phyloP scores from a whole-genome alignment of 2,797 vertebrate species.

The Miichthys miiuy region DNA sequence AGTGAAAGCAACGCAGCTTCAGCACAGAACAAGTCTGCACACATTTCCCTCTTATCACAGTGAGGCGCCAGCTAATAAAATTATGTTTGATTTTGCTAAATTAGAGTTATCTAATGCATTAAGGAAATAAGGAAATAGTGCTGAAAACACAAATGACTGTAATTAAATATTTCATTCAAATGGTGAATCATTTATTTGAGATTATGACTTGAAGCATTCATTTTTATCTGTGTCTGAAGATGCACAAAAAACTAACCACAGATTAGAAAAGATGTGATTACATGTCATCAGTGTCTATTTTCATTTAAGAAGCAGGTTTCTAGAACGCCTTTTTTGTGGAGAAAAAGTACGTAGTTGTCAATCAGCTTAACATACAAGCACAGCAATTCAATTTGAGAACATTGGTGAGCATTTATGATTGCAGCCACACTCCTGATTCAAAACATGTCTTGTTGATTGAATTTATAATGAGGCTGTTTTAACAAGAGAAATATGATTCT shows the following conservation, averaged over 20 bases:
- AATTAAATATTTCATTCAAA: conserved; percentile 18
- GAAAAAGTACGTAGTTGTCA: not conserved
- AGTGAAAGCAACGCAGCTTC: conserved; percentile 47
- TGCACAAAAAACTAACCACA: conserved; percentile 1
- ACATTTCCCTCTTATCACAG: conserved; percentile 61
- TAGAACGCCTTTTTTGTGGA: not conserved
- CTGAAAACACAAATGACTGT: conserved; percentile 13
- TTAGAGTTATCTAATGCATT: conserved; percentile 31
- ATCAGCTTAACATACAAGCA: not conserved
- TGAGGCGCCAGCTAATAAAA: conserved; percentile 53
- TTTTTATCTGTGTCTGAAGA: conserved; percentile 1
- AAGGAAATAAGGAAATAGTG: conserved; percentile 15
- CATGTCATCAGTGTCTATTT: not conserved
- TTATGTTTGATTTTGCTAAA: conserved; percentile 49
- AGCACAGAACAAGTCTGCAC: conserved; percentile 52
- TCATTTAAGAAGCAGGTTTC: not conserved
- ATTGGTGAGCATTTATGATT: not conserved
- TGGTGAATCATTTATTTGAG: not conserved
- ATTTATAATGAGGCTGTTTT: not conserved
- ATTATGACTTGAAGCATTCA: not conserved
- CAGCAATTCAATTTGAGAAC: not conserved
- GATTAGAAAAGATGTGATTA: not conserved
- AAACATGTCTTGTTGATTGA: conserved; percentile 11
- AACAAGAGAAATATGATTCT: not conserved
- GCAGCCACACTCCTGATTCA: conserved; percentile 8